These are phyloP conservation scores for Seriola quinqueradiata DNA, from an alignment of 2,113 vertebrate species.

Conservation along the genomic window DNA sequence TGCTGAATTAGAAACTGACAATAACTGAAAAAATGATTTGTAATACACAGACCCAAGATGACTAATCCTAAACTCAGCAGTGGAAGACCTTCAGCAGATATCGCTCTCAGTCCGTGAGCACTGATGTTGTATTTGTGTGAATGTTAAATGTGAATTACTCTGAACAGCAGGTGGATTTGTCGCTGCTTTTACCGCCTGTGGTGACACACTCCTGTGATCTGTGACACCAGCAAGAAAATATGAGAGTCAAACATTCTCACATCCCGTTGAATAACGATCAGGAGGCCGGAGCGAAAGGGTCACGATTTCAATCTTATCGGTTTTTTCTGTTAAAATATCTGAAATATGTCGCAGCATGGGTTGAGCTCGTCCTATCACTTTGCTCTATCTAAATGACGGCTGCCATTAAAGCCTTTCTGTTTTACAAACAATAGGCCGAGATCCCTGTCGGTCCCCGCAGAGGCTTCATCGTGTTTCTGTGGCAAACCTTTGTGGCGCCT, in stretches of 20 bases:
- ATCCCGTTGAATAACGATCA: not conserved
- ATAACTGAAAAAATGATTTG: not conserved
- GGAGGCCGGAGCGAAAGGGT: too few relatives aligned
- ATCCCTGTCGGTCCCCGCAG: not conserved
- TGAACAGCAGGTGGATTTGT: constrained; percentile 10
- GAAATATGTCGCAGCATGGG: not conserved
- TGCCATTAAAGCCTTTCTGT: not conserved
- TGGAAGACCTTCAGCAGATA: not conserved
- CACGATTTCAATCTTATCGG: not conserved
- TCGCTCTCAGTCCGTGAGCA: not conserved
- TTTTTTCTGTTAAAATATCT: not conserved
- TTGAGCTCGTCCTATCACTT: not conserved
- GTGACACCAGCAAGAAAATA: not conserved
- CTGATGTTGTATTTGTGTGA: not conserved
- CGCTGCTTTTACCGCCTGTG: not conserved
- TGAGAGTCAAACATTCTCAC: not conserved
- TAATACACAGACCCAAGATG: not conserved
- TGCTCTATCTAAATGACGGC: not conserved
- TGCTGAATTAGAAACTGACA: not conserved
- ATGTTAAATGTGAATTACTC: not conserved
- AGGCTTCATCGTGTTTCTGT: not conserved
- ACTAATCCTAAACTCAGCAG: not conserved
- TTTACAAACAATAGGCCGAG: not conserved
- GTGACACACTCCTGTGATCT: constrained; percentile 13
- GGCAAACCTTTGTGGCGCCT: not conserved